Conservation (phyloP, 2,113 vertebrate species). For the Rhea americana region DNA sequence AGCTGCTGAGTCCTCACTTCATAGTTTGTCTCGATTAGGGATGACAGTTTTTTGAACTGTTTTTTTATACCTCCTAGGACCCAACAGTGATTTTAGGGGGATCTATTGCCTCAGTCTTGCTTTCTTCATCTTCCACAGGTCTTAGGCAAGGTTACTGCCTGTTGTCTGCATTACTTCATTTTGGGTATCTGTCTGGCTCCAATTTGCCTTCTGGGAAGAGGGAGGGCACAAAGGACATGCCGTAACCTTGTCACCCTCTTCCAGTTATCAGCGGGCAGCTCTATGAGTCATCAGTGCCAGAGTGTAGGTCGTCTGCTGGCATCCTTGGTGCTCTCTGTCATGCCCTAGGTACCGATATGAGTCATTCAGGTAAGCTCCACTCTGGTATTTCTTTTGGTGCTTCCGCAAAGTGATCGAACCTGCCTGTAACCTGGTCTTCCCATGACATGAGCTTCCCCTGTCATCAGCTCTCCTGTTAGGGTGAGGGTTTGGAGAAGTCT, state of each 20-base stretch:
- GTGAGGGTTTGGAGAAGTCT: no score
- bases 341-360: background rate
- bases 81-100: background rate
- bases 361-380: no score
- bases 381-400: no score
- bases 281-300: background rate
- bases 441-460: no score
- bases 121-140: background rate
- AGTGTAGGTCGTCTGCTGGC: background rate
- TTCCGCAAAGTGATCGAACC: no score
- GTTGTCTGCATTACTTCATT: background rate
- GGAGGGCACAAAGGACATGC: background rate
- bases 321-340: fast-evolving
- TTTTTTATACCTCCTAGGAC: background rate
- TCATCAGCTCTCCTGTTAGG: no score
- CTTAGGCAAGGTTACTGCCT: background rate
- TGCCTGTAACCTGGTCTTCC: no score
- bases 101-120: background rate
- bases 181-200: background rate
- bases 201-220: fast-evolving
- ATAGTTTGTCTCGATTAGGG: background rate
- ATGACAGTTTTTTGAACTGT: background rate
- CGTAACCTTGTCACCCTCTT: background rate
- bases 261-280: background rate
- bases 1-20: background rate